Conservation (phyloP, 2,888 invertebrate genomes). For the Embidobia sp. region DNA sequence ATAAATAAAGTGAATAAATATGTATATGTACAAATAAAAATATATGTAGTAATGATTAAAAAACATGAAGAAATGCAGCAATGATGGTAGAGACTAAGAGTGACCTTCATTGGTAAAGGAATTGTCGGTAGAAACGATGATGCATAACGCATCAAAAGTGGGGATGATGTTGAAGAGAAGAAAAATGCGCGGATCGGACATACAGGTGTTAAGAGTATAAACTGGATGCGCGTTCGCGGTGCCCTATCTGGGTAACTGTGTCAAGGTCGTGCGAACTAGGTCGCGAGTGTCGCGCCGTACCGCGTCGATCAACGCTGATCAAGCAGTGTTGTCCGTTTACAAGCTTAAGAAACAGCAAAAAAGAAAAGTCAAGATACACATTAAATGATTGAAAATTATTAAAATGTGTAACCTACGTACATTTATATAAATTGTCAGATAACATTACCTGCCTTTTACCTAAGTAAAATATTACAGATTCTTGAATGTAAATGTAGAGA, state of each 20-base stretch:
- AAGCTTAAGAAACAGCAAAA: slow-evolving; percentile 26
- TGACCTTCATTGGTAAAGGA: slow-evolving; percentile 29
- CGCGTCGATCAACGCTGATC: slow-evolving; percentile 70
- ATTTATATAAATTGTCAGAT: too few relatives aligned
- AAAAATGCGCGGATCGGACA: slow-evolving; percentile 38
- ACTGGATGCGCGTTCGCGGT: slow-evolving; percentile 68
- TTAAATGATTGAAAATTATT: too few relatives aligned
- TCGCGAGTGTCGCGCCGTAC: slow-evolving; percentile 76
- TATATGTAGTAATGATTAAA: too few relatives aligned
- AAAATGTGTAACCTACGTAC: too few relatives aligned
- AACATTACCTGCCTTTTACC: too few relatives aligned
- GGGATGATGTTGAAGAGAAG: slow-evolving; percentile 6
- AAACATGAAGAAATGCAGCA: neutral
- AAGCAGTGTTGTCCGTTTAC: too few relatives aligned
- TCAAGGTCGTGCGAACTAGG: slow-evolving; percentile 82
- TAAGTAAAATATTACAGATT: too few relatives aligned
- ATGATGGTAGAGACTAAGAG: slow-evolving; percentile 19
- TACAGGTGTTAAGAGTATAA: slow-evolving; percentile 61
- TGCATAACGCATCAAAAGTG: neutral
- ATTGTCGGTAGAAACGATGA: slow-evolving; percentile 34
- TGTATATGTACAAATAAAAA: too few relatives aligned
- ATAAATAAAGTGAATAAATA: too few relatives aligned
- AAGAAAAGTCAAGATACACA: slow-evolving; percentile 41
- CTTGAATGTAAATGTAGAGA: too few relatives aligned
- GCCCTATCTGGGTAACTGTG: slow-evolving; percentile 81